A percentile compares a stretch with the other conserved stretches of the same genome.
phyloP scores from a whole-genome alignment of 1,140 invertebrate species.

The Acromyrmex heyeri region DNA sequence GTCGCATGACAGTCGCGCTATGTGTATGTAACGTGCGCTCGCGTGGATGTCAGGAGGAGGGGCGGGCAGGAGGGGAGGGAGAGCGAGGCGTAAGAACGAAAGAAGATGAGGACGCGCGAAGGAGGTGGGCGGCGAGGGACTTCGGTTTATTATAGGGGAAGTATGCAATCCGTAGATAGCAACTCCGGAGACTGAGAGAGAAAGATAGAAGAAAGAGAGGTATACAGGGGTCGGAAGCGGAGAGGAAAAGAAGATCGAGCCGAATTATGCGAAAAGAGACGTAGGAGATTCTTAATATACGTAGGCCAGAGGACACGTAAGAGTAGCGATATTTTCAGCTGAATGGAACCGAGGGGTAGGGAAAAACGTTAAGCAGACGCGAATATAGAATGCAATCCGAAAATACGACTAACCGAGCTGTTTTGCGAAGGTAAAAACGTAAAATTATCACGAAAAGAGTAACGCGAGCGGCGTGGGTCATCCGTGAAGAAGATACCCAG shows the following conservation, averaged over 20 bases:
- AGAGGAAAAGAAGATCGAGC: constrained; percentile 3
- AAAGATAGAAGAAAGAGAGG: constrained; percentile 16
- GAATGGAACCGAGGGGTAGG: neutral
- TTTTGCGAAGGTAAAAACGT: neutral
- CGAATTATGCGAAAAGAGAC: constrained; percentile 34
- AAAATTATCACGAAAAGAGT: neutral
- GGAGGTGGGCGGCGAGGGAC: constrained; percentile 19
- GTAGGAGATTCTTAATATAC: constrained; percentile 23
- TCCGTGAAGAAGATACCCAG: constrained; percentile 24
- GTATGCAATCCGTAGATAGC: constrained; percentile 60
- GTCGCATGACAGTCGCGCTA: constrained; percentile 20
- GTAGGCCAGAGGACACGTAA: neutral
- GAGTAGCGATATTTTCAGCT: constrained; percentile 51
- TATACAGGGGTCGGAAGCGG: neutral
- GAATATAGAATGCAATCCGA: constrained; percentile 28
- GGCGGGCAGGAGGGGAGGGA: neutral
- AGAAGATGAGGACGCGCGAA: constrained; percentile 15
- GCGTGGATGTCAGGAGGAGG: neutral
- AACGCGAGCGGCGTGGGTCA: constrained; percentile 27
- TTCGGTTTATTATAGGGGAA: constrained; percentile 68
- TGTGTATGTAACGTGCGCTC: constrained; percentile 7
- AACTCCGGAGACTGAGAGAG: constrained; percentile 61
- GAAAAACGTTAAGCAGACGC: neutral
- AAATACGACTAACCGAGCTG: constrained; percentile 21
- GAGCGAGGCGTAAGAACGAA: constrained; percentile 18